Base-by-base conservation (phyloP, 1,140 invertebrate genomes). In the Drosophila pseudoananassae region DNA sequence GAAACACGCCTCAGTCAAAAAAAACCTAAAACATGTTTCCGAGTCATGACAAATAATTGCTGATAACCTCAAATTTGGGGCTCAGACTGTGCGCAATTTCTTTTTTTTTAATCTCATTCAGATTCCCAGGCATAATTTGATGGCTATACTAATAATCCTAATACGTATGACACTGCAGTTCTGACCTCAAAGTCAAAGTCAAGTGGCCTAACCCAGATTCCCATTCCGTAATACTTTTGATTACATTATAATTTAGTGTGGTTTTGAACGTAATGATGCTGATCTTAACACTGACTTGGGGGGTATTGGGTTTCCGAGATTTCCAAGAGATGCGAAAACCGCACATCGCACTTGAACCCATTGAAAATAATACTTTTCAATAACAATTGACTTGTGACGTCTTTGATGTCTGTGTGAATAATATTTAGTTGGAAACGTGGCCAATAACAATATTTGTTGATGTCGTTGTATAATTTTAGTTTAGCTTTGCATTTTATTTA, bases 121-220 rank as follows among this genome's bases (percentile, higher is more conserved):
- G 1, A 23, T 25, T 14, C 40, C 15, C 40, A 43, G 40, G 40
- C 40, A 43, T 43, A n/a, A 46, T 14, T 53, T 7, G 3, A 36
- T 40, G 40, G 6, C 12, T 36, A 4, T 12, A 10, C 10, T 3
- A 36, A 4, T 36, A 9, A 33, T 20, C n/a, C 3, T 40, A 7
- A 40, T 6, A 43, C 40, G 5, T 2, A 7, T 43, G 10, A 8
- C 5, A 43, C 15, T 43, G 40, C 40, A 43, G 33, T n/a, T 29
- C 51, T 47, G 51, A 76, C 58, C 72, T 73, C 54, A 70, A 76
- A 76, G 76, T 68, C 76, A 84, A 78, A 72, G 80, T 84, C 80
- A 85, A 84, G 53, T 59, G 46, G 49, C 45, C 50, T 65, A 76
- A 65, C 80, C 80, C 54, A 84, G 40, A 64, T 84, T 66, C 51